These are phyloP conservation scores for Mirza zaza DNA, from an alignment of 2,113 vertebrate species.

Conservation along the genomic window DNA sequence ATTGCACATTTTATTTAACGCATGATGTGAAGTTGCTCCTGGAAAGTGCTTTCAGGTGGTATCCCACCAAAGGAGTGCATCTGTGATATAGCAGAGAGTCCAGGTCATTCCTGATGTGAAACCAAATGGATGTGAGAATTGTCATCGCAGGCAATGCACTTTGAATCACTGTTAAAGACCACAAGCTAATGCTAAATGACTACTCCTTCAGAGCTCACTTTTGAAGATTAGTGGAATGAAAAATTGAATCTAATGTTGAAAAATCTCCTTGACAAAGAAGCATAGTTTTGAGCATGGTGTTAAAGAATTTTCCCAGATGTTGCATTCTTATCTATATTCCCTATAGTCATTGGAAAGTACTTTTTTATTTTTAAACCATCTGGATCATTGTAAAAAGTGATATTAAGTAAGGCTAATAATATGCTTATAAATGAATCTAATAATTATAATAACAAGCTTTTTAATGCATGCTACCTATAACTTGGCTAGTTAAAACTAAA, in stretches of 20 bases:
- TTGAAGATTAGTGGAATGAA: fast-evolving
- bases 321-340: neutral
- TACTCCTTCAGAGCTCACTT: neutral
- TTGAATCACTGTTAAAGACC: neutral
- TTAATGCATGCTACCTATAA: neutral
- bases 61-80: neutral
- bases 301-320: neutral
- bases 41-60: neutral
- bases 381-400: neutral
- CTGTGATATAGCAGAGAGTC: neutral
- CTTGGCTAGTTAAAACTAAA: neutral
- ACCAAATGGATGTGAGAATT: no score
- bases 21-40: fast-evolving
- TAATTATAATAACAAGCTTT: neutral
- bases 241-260: neutral
- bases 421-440: neutral
- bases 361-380: neutral
- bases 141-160: no score
- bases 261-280: neutral
- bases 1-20: fast-evolving
- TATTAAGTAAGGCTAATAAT: neutral
- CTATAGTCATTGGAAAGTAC: neutral
- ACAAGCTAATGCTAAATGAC: fast-evolving
- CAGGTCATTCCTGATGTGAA: fast-evolving
- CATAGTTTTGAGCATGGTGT: no score